Base-by-base conservation (phyloP, 2,113 vertebrate genomes). In the Apaloderma vittatum region DNA sequence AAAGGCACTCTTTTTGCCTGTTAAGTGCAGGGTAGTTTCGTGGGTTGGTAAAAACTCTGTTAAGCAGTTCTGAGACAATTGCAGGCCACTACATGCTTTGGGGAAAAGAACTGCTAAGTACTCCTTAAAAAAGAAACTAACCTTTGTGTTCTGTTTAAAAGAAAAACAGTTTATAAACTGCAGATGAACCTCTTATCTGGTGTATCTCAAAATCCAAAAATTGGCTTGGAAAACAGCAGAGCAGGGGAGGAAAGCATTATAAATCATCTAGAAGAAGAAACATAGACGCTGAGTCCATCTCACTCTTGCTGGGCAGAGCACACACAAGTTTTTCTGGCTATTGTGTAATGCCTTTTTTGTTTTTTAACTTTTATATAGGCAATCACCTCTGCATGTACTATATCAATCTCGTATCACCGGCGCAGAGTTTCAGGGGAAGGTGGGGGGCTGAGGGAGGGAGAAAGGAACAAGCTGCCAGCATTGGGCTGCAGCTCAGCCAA, bases 381-480 rank as follows among this genome's bases (percentile, higher is more conserved):
- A 93, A 46, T 67, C 61, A 51, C 40, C 24, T 22, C 34, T 65
- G 21, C 30, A 48, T 23, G 67, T 45, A 85, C 49, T 91, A 15
- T 68, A 79, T 88, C 76, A 65, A 73, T 73, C 78, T 30, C 17
- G 61, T 46, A 55, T 78, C 68, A 84, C 68, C 10, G 3, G 75
- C 81, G 52, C 3, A 1, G 48, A 78, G 72, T 46, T 92, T 57
- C 51, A 70, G 74, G 43, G 26, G 55, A 90, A 57, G 54, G 30
- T 11, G 30, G 15, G 27, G 70, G 52, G 32, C 23, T 66, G 36
- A 67, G n/a, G 15, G 61, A 93, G 86, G 52, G 54, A 87, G 95
- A 94, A 49, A 73, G 88, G 91, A 62, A 74, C 90, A 95, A 96
- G 96, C 96, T 97, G 97, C 80, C 83, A 97, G 96, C 15, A 29